These are phyloP conservation scores for Megaceryle maxima DNA, from an alignment of 2,113 vertebrate species.

Conservation along the genomic window DNA sequence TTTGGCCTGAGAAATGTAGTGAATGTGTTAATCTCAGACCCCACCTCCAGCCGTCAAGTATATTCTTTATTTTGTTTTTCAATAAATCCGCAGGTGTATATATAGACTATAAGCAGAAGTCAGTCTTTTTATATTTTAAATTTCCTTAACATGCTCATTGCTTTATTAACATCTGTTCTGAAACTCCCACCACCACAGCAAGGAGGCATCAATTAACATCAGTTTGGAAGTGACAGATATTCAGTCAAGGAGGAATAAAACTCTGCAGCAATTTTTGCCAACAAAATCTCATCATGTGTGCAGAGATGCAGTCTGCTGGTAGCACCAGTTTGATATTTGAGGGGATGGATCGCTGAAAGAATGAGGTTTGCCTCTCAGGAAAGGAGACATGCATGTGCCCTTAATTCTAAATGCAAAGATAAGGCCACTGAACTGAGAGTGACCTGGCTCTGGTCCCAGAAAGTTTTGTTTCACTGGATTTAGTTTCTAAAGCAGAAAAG, in stretches of 20 bases:
- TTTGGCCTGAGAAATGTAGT: neutral
- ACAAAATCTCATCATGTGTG: conserved; percentile 43
- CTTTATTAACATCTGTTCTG: conserved; percentile 57
- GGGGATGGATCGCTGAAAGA: conserved; percentile 26
- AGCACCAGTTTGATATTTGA: neutral
- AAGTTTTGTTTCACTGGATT: conserved; percentile 44
- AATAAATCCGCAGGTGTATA: conserved; percentile 9
- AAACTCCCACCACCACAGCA: conserved; percentile 34
- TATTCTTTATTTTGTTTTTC: conserved; percentile 42
- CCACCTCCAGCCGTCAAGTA: neutral
- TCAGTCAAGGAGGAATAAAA: conserved; percentile 54
- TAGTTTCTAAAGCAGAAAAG: conserved; percentile 20
- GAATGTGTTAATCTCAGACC: neutral
- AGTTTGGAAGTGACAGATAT: conserved; percentile 57
- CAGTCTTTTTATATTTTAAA: conserved; percentile 29
- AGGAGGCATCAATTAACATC: conserved; percentile 60
- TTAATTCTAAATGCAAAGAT: conserved; percentile 52
- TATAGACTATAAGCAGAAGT: conserved; percentile 37
- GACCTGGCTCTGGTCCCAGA: conserved; percentile 59
- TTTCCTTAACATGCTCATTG: conserved; percentile 22
- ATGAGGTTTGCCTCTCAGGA: conserved; percentile 26
- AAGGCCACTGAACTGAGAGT: conserved; percentile 42
- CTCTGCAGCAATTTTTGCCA: conserved; percentile 40
- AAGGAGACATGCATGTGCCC: conserved; percentile 31
- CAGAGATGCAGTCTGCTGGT: conserved; percentile 47